A percentile compares a stretch with the other conserved stretches of the same genome.
These are phyloP conservation scores for Malurus alboscapulatus DNA, from an alignment of 2,113 vertebrate genomes.

Conservation along the genomic window DNA sequence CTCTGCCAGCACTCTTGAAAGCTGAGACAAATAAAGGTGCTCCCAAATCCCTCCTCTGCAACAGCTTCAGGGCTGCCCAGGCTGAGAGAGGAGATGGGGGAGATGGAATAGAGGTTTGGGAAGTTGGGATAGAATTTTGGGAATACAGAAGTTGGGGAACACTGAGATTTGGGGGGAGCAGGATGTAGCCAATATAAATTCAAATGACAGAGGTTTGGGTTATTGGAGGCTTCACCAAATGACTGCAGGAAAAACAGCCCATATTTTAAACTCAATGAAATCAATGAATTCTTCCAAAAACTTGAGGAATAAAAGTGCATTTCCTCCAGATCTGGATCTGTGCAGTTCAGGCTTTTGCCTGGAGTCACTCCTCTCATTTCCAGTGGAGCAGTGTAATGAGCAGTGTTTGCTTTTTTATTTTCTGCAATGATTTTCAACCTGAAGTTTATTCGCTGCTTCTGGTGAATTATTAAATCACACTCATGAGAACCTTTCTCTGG, in stretches of 20 bases:
- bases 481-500: neutral
- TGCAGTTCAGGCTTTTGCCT: neutral
- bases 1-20: neutral
- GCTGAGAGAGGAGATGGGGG: neutral
- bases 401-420: neutral
- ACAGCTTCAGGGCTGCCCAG: neutral
- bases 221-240: neutral
- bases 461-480: neutral
- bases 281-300: neutral
- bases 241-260: neutral
- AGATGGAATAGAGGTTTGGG: no score
- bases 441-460: neutral
- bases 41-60: neutral
- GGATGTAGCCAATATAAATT: neutral
- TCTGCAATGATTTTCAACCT: neutral
- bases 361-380: neutral
- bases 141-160: neutral
- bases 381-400: neutral
- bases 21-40: neutral
- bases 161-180: neutral
- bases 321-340: neutral
- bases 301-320: neutral
- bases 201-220: neutral
- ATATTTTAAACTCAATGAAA: neutral
- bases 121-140: no score